Conservation (phyloP, 2,888 invertebrate species). For the Drosophila meridiana region DNA sequence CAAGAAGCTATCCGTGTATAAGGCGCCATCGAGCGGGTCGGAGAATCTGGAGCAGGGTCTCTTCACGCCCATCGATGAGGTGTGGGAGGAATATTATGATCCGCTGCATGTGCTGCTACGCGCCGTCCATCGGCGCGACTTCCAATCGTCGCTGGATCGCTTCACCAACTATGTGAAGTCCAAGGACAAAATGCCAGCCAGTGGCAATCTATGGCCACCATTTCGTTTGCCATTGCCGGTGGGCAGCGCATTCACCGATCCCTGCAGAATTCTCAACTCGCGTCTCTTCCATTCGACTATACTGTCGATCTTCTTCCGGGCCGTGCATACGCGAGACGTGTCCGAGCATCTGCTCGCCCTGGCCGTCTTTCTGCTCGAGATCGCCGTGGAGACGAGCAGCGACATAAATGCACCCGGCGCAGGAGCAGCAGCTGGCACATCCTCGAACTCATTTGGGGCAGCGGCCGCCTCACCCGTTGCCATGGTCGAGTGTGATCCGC, state of each 20-base stretch:
- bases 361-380: conserved; percentile 93
- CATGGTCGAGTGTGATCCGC: conserved; percentile 81
- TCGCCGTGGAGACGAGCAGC: conserved; percentile 88
- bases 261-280: conserved; percentile 85
- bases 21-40: conserved; percentile 90
- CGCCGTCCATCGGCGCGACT: conserved; percentile 96
- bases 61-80: conserved; percentile 92
- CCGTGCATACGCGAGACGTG: conserved; percentile 90
- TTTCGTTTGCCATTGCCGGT: conserved; percentile 90
- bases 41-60: conserved; percentile 95
- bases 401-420: conserved; percentile 55
- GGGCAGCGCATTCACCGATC: conserved; percentile 89
- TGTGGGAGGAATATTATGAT: conserved; percentile 98
- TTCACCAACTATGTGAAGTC: conserved; percentile 92
- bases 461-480: conserved; percentile 54
- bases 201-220: conserved; percentile 91
- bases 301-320: conserved; percentile 93
- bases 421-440: not conserved
- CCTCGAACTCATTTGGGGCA: not conserved
- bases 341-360: conserved; percentile 96
- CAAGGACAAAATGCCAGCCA: conserved; percentile 87
- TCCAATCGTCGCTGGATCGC: conserved; percentile 97
- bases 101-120: conserved; percentile 96
- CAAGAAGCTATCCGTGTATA: conserved; percentile 93
- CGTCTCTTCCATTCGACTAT: conserved; percentile 86